A percentile compares a stretch with the other conserved stretches of the same genome.
Evolutionary conservation across 2,113 vertebrate species (phyloP).

Genomic region (Stercorarius parasiticus): DNA sequence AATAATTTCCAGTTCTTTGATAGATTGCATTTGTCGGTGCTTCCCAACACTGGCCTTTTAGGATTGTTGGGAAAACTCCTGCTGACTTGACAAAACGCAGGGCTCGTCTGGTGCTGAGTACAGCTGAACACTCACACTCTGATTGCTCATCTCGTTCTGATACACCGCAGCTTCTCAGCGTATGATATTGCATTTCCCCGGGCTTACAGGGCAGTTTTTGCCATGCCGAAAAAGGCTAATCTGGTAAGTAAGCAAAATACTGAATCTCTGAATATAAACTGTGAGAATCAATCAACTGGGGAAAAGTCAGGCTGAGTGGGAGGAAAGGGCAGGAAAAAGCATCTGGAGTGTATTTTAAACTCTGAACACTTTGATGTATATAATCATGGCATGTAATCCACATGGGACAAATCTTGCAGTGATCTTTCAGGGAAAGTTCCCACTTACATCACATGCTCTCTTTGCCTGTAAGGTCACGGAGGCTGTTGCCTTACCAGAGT

Average conservation of each 20-base stretch:
- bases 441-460: background rate
- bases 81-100: constrained; percentile 17
- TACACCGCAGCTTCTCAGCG: background rate
- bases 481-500: background rate
- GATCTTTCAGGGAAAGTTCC: background rate
- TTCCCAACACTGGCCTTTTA: background rate
- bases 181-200: background rate
- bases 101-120: background rate
- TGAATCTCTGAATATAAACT: background rate
- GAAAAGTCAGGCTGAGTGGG: constrained; percentile 16
- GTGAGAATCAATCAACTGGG: background rate
- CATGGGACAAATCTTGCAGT: background rate
- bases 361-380: background rate
- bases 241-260: background rate
- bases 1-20: background rate
- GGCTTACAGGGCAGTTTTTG: background rate
- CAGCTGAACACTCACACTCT: background rate
- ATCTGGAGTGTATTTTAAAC: constrained; percentile 43
- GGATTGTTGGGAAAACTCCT: background rate
- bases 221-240: background rate
- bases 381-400: background rate
- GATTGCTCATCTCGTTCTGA: background rate
- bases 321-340: constrained; percentile 27
- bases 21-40: background rate
- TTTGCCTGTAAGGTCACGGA: background rate